A percentile compares a stretch with the other conserved stretches of the same genome.
phyloP scores from a whole-genome alignment of 2,797 vertebrate species.

The Galagoides demidoff region DNA sequence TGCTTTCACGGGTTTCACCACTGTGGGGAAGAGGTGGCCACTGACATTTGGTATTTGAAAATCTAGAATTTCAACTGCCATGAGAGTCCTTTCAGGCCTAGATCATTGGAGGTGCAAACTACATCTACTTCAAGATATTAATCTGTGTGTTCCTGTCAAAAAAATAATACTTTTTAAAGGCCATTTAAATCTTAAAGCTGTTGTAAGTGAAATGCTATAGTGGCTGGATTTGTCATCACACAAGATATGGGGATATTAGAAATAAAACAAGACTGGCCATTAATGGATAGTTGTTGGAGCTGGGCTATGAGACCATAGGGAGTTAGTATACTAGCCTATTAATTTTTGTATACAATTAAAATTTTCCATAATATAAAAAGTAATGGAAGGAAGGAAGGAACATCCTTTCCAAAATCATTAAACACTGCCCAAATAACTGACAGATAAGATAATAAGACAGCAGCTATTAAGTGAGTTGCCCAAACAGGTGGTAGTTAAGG shows the following conservation, averaged over 20 bases:
- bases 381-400: not conserved
- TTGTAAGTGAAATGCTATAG: not conserved
- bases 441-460: not conserved
- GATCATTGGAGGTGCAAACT: not conserved
- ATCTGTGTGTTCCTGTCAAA: not conserved
- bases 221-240: not conserved
- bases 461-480: not conserved
- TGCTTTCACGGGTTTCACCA: not conserved
- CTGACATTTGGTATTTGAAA: not conserved
- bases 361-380: not conserved
- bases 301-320: not conserved
- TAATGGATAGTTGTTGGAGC: not conserved
- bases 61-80: not conserved
- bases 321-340: not conserved
- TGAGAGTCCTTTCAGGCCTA: not conserved
- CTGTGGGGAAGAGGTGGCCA: not conserved
- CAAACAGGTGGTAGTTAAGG: not conserved
- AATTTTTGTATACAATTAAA: not conserved
- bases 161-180: constrained; percentile 24
- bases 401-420: not conserved
- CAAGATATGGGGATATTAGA: not conserved
- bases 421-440: not conserved
- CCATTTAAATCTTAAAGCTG: not conserved
- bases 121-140: not conserved
- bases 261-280: not conserved